Evolutionary conservation across 2,113 vertebrate genomes (phyloP).

Genomic region (Orycteropus afer): DNA sequence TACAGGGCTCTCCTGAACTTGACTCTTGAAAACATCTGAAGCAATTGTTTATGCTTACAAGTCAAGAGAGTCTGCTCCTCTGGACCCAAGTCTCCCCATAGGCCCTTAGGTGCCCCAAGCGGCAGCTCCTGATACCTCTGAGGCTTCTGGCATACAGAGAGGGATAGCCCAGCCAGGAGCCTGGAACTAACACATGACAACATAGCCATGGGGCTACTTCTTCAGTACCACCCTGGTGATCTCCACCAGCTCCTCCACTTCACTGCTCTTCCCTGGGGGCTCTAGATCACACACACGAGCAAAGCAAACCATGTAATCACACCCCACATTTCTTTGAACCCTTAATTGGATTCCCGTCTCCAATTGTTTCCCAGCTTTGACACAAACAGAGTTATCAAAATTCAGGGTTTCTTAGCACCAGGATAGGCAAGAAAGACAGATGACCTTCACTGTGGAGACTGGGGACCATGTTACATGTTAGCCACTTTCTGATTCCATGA

Average conservation of each 20-base stretch:
- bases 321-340: not conserved
- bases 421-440: not conserved
- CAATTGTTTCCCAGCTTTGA: not conserved
- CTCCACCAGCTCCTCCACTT: not conserved
- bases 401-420: not conserved
- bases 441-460: not conserved
- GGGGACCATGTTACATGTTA: not conserved
- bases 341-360: not conserved
- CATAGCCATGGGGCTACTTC: not conserved
- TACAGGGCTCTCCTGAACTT: conserved; percentile 6
- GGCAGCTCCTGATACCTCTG: not conserved
- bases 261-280: not conserved
- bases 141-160: not conserved
- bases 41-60: conserved; percentile 57
- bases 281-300: not conserved
- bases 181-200: not conserved
- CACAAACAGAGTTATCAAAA: conserved; percentile 11
- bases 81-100: not conserved
- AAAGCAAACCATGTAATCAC: not conserved
- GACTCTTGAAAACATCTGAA: conserved; percentile 54
- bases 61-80: conserved; percentile 7
- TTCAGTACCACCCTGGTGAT: not conserved
- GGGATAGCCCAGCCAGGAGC: not conserved
- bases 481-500: not conserved
- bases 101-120: not conserved